Conservation (phyloP, 2,797 vertebrate species). For the Remorina albescens region DNA sequence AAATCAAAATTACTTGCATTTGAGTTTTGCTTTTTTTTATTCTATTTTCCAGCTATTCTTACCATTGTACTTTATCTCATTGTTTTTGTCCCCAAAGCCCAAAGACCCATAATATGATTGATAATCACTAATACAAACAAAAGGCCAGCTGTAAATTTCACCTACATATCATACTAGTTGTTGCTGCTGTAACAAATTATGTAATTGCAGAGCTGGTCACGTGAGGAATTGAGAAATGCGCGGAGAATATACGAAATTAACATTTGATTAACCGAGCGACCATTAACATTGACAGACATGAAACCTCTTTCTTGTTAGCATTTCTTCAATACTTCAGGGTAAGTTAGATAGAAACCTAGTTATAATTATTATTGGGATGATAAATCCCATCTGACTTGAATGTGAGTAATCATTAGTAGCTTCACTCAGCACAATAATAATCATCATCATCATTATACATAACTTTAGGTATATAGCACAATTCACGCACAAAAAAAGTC, state of each 20-base stretch:
- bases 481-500: not conserved
- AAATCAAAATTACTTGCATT: too few species aligned
- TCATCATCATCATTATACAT: too few species aligned
- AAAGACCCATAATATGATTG: too few species aligned
- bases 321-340: not conserved
- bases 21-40: too few species aligned
- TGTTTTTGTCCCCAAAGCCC: too few species aligned
- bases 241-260: not conserved
- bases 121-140: too few species aligned
- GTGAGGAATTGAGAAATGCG: not conserved
- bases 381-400: conserved; percentile 1
- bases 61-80: too few species aligned
- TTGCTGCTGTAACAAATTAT: not conserved
- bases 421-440: not conserved
- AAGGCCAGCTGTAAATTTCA: too few species aligned
- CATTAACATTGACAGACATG: not conserved
- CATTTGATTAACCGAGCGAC: not conserved
- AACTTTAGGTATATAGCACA: not conserved
- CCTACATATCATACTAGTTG: not conserved
- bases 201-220: not conserved
- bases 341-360: not conserved
- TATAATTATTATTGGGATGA: conserved; percentile 1
- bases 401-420: conserved; percentile 3
- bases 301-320: not conserved
- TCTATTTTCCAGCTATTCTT: too few species aligned